Percentiles rank a stretch among this genome's conserved stretches.
Evolutionary conservation across 2,888 invertebrate genomes (phyloP).

Genomic region (Branchipolynoe longqiensis): DNA sequence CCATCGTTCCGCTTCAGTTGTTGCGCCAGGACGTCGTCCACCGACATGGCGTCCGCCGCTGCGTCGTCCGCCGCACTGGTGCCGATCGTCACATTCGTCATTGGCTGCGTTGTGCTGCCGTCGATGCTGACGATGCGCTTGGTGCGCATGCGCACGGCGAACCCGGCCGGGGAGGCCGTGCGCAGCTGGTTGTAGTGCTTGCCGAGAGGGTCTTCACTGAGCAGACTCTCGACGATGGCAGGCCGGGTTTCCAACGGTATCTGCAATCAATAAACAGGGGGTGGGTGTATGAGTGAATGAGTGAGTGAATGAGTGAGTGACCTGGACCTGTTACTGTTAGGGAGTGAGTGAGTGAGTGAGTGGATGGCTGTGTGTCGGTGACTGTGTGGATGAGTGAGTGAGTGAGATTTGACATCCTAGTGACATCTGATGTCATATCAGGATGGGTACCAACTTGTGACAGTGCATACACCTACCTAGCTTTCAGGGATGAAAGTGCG

Average conservation of each 20-base stretch:
- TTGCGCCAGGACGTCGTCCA: conserved; percentile 71
- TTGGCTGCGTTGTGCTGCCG: conserved; percentile 69
- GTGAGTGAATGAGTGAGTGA: too few species aligned
- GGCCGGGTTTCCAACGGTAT: conserved; percentile 74
- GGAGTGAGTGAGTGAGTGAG: too few species aligned
- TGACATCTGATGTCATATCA: too few species aligned
- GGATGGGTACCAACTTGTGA: too few species aligned
- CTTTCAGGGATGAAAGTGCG: too few species aligned
- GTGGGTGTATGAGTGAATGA: too few species aligned
- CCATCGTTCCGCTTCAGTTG: not conserved
- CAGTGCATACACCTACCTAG: too few species aligned
- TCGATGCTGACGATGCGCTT: conserved; percentile 68
- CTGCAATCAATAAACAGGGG: too few species aligned
- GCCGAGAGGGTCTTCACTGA: conserved; percentile 62
- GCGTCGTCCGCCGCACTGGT: conserved; percentile 66
- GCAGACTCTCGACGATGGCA: conserved; percentile 72
- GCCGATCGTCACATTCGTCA: conserved; percentile 72
- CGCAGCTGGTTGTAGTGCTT: not conserved
- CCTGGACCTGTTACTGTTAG: too few species aligned
- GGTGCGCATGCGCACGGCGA: conserved; percentile 67
- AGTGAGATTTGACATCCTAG: too few species aligned
- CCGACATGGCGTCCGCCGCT: conserved; percentile 68
- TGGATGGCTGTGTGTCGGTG: too few species aligned
- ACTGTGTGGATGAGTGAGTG: too few species aligned
- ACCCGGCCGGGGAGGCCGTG: not conserved